These are phyloP conservation scores for Mythimna loreyi DNA, from an alignment of 2,888 invertebrate genomes.

Conservation along the genomic window DNA sequence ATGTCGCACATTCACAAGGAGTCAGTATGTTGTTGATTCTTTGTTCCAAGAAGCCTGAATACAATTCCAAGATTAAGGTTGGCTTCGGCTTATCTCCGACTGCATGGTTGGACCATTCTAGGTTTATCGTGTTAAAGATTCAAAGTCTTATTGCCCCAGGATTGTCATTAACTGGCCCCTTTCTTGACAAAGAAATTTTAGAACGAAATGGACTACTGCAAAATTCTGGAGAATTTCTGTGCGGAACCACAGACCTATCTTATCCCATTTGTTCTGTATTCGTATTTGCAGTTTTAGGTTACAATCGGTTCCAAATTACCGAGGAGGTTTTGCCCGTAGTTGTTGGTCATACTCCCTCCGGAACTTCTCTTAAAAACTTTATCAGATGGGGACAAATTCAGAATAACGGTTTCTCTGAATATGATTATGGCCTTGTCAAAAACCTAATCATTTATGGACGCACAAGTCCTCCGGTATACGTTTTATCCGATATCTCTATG, in stretches of 20 bases:
- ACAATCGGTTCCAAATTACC: constrained; percentile 65
- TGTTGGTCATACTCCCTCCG: constrained; percentile 66
- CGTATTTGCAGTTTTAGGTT: constrained; percentile 66
- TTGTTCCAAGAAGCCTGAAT: constrained; percentile 67
- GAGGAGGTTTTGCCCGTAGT: constrained; percentile 61
- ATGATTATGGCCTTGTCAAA: constrained; percentile 58
- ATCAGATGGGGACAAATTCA: constrained; percentile 68
- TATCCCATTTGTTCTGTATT: constrained; percentile 65
- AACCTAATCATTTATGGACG: constrained; percentile 62
- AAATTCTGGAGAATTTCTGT: constrained; percentile 48
- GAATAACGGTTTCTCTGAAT: constrained; percentile 66
- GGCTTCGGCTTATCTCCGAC: constrained; percentile 68
- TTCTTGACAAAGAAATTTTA: constrained; percentile 59
- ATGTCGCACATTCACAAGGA: constrained; percentile 71
- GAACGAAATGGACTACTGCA: constrained; percentile 53
- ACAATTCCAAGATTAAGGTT: constrained; percentile 69
- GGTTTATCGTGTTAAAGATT: constrained; percentile 58
- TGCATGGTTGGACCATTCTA: constrained; percentile 62
- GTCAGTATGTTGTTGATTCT: constrained; percentile 60
- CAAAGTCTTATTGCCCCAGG: constrained; percentile 51
- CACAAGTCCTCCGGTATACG: constrained; percentile 59
- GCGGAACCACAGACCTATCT: constrained; percentile 56
- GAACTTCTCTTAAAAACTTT: constrained; percentile 69
- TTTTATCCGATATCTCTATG: constrained; percentile 62
- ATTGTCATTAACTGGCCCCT: constrained; percentile 16